Evolutionary conservation across 2,797 vertebrate genomes (phyloP), one percentile per base, ranked within the genome.

Genomic region (Enteromius paludinosus): DNA sequence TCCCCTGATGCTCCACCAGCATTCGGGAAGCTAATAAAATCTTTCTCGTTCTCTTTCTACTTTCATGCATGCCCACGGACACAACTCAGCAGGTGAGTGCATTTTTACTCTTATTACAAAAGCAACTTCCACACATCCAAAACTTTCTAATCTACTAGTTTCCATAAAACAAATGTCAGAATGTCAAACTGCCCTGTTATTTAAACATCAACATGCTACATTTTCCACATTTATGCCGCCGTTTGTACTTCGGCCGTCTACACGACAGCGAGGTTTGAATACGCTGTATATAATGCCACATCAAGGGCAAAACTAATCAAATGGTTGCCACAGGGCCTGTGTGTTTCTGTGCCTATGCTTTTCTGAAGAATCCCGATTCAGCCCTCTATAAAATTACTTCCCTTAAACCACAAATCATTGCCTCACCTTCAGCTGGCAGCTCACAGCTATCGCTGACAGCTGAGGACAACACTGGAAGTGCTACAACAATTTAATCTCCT

Each of bases 381-480:
- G 4, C 72, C 68, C 47, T 81, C 79, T 68, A 70, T 85, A 70
- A 87, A 86, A 85, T 81, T 70, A 89, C 89, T 84, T 82, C 84
- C 74, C 88, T 86, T 86, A 79, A 88, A 88, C 80, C 77, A 56
- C 61, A 87, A 83, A 87, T 82, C 82, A 47, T 35, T 43, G 56
- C 82, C 30, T 77, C 85, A 79, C 79, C 83, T 85, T 87, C 78
- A 82, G 81, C 54, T 82, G 86, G 75, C 86, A 86, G 86, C 81
- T 81, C 77, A 43, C 35, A 78, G 83, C 81, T 83, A 81, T 54
- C 35, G 81, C 82, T 78, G 75, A 85, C 79, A 76, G 84, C 59
- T 49, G 66, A 64, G 82, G 87, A 79, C 74, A 74, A 30, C 41
- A 75, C 62, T 56, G 69, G 72, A 52, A 54, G 70, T 73, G 84